phyloP scores from a whole-genome alignment of 1,140 invertebrate species.

The Melanaphis sacchari region DNA sequence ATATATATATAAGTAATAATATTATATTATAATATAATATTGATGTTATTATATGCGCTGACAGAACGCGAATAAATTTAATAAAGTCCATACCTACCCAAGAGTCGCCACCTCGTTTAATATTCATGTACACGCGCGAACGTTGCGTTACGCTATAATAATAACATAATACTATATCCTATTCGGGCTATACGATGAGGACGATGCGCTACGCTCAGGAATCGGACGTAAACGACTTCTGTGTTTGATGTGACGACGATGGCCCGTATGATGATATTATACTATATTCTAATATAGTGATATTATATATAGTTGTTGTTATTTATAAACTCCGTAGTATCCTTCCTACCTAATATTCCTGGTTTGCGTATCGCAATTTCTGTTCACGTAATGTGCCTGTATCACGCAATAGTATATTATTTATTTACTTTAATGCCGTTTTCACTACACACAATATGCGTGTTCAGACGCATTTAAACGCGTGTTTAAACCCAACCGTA shows the following conservation, averaged over 20 bases:
- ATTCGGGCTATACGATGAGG: background rate
- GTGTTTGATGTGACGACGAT: background rate
- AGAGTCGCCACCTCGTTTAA: background rate
- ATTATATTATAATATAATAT: background rate
- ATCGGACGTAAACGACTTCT: background rate
- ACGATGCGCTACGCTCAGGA: background rate
- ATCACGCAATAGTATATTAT: background rate
- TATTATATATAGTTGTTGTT: background rate
- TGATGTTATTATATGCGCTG: background rate
- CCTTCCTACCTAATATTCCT: background rate
- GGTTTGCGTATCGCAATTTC: background rate
- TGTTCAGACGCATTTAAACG: too few species aligned
- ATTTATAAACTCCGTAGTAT: background rate
- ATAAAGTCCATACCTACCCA: background rate
- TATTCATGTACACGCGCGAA: background rate
- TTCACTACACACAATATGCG: background rate
- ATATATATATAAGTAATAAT: background rate
- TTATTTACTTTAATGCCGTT: background rate
- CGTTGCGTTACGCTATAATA: background rate
- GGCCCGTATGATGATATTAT: background rate
- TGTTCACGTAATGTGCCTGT: background rate
- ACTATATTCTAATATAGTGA: background rate
- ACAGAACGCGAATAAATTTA: background rate
- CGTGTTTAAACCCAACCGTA: background rate
- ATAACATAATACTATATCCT: background rate